Conservation (phyloP, 2,113 vertebrate species). For the Mustelus asterias region DNA sequence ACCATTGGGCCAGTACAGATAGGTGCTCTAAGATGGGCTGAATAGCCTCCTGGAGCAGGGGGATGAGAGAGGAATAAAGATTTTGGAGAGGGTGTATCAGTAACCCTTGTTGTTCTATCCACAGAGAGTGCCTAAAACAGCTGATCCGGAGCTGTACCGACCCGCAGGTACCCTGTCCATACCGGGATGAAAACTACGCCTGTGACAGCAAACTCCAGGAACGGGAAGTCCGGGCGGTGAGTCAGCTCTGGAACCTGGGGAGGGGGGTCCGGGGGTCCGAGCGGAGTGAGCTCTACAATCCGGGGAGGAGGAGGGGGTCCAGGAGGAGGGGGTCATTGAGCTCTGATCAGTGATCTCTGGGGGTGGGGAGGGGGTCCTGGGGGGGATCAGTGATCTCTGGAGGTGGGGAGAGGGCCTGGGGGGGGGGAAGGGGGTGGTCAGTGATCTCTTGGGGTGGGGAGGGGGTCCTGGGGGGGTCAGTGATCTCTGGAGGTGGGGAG, state of each 20-base stretch:
- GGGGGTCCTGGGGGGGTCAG: not conserved
- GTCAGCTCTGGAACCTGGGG: conserved; percentile 32
- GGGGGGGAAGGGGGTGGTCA: no score
- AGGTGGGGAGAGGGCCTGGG: no score
- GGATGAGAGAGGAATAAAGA: not conserved
- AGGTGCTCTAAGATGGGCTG: not conserved
- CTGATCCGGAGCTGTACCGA: conserved; percentile 71
- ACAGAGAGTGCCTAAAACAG: conserved; percentile 69
- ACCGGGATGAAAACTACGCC: conserved; percentile 66
- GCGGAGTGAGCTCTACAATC: not conserved
- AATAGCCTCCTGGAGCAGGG: not conserved
- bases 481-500: no score
- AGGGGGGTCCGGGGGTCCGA: not conserved
- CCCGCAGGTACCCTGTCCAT: conserved; percentile 72
- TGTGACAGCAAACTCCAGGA: conserved; percentile 69
- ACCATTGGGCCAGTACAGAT: not conserved
- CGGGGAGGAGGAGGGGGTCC: no score
- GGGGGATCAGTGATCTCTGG: not conserved
- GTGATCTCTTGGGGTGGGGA: no score
- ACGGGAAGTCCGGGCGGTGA: conserved; percentile 75
- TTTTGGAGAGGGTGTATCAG: not conserved
- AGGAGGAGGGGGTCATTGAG: no score
- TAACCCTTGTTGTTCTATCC: not conserved
- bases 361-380: no score
- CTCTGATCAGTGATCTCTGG: not conserved